Conservation (phyloP, 2,888 invertebrate genomes). For the Acanthosepion esculentum region DNA sequence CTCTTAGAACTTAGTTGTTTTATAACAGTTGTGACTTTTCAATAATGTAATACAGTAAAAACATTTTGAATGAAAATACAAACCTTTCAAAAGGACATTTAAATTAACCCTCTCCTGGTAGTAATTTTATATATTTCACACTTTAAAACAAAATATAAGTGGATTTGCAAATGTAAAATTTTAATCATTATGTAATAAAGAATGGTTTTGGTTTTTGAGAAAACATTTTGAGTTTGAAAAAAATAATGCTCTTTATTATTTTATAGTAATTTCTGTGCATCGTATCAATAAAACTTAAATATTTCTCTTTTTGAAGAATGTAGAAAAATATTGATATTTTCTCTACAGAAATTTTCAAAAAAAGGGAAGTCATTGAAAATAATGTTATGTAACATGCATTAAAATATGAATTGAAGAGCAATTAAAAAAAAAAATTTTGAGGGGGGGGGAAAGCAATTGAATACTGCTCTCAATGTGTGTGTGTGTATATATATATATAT, state of each 20-base stretch:
- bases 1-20: not conserved
- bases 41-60: not conserved
- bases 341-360: not conserved
- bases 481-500: no score
- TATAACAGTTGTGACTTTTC: not conserved
- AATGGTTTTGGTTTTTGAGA: not conserved
- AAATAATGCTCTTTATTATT: slow-evolving; percentile 16
- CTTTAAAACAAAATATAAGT: no score
- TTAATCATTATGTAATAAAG: no score
- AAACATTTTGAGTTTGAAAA: not conserved
- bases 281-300: not conserved
- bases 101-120: not conserved
- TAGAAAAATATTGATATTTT: not conserved
- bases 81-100: not conserved
- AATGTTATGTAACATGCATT: not conserved
- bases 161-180: not conserved
- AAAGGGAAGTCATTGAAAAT: not conserved
- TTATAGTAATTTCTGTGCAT: not conserved
- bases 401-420: not conserved
- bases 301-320: not conserved
- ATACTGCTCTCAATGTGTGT: not conserved
- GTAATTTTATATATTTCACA: not conserved
- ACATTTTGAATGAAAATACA: not conserved
- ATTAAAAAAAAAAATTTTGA: not conserved
- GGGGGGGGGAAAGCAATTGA: not conserved